These are phyloP conservation scores for Spondyliosoma cantharus DNA, from an alignment of 2,797 vertebrate species.

Conservation along the genomic window DNA sequence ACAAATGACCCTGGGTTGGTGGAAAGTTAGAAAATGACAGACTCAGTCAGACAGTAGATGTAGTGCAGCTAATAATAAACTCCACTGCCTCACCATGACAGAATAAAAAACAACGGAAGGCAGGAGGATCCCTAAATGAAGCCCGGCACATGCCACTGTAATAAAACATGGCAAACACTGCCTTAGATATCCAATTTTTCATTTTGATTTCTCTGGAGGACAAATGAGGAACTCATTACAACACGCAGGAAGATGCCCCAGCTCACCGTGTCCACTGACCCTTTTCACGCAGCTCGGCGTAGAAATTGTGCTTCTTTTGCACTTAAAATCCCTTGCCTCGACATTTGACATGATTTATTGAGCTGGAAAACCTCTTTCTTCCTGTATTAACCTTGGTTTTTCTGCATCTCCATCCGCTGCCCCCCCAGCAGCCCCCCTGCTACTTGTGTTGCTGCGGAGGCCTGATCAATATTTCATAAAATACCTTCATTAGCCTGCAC, in stretches of 20 bases:
- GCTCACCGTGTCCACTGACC: slow-evolving; percentile 63
- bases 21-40: slow-evolving; percentile 70
- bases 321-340: slow-evolving; percentile 72
- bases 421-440: slow-evolving; percentile 52
- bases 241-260: slow-evolving; percentile 54
- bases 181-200: slow-evolving; percentile 73
- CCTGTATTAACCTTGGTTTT: slow-evolving; percentile 75
- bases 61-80: slow-evolving; percentile 73
- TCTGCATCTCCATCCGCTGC: slow-evolving; percentile 49
- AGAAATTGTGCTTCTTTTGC: slow-evolving; percentile 79
- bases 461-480: slow-evolving; percentile 87
- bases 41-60: slow-evolving; percentile 58
- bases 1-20: slow-evolving; percentile 63
- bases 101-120: slow-evolving; percentile 46
- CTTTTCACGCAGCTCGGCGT: slow-evolving; percentile 56
- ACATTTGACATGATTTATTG: slow-evolving; percentile 79
- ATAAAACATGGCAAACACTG: slow-evolving; percentile 78
- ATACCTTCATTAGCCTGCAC: slow-evolving; percentile 81
- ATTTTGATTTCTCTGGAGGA: slow-evolving; percentile 78
- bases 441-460: slow-evolving; percentile 65
- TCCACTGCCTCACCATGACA: slow-evolving; percentile 54
- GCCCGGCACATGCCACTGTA: slow-evolving; percentile 66
- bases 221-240: slow-evolving; percentile 77
- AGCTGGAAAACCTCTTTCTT: slow-evolving; percentile 71
- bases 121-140: slow-evolving; percentile 60